A percentile compares a stretch with the other conserved stretches of the same genome.
Evolutionary conservation across 2,888 invertebrate genomes (phyloP).

Genomic region (Acleris cristana): DNA sequence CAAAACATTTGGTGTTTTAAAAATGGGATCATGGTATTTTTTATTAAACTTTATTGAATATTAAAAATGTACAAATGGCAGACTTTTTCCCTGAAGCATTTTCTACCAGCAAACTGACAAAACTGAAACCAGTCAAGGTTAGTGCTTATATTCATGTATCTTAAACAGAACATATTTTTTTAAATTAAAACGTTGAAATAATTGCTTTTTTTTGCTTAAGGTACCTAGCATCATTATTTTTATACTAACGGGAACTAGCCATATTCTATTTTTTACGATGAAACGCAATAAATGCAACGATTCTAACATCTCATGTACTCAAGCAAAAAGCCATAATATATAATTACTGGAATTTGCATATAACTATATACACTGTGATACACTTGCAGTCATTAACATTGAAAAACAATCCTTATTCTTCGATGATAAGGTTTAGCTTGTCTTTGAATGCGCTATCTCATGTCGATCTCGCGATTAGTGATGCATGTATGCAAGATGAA

Average conservation of each 20-base stretch:
- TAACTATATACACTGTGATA: conserved; percentile 15
- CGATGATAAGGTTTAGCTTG: background rate
- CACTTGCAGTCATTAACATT: background rate
- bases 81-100: too few relatives aligned
- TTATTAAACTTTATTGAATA: too few relatives aligned
- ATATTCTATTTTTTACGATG: conserved; percentile 42
- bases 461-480: conserved; percentile 50
- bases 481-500: conserved; percentile 49
- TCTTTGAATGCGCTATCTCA: conserved; percentile 1
- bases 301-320: conserved; percentile 36
- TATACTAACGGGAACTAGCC: background rate
- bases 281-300: background rate
- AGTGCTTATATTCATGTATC: too few relatives aligned
- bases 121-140: too few relatives aligned
- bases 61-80: too few relatives aligned
- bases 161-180: too few relatives aligned
- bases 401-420: conserved; percentile 13
- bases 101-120: too few relatives aligned
- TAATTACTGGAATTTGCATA: conserved; percentile 32
- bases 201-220: too few relatives aligned
- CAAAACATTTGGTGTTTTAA: too few relatives aligned
- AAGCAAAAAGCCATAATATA: conserved; percentile 28
- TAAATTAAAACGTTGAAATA: too few relatives aligned
- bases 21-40: too few relatives aligned
- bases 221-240: too few relatives aligned